Evolutionary conservation across 2,113 vertebrate genomes (phyloP).

Genomic region (Acrocephalus kingi): DNA sequence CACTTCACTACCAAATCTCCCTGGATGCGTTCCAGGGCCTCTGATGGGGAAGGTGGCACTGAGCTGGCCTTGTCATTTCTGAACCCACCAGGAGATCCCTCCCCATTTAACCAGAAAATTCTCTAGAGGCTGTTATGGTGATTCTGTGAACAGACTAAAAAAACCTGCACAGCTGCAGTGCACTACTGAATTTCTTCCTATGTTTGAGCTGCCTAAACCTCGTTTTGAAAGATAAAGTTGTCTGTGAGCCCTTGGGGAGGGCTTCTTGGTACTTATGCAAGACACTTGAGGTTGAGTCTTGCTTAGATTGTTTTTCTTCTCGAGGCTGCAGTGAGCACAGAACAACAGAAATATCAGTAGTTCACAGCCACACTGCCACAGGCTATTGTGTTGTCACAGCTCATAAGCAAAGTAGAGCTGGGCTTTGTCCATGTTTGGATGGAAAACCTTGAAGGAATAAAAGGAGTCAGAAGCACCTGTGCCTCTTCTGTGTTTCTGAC

Average conservation of each 20-base stretch:
- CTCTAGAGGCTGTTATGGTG: not conserved
- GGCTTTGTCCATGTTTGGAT: not conserved
- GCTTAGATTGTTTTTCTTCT: constrained; percentile 17
- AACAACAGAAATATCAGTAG: constrained; percentile 27
- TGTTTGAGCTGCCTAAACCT: not conserved
- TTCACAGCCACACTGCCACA: not conserved
- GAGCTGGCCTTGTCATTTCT: not conserved
- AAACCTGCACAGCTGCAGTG: rapidly evolving
- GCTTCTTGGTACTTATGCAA: not conserved
- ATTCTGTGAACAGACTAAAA: not conserved
- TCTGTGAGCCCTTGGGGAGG: not conserved
- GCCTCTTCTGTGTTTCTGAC: not conserved
- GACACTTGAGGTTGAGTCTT: not conserved
- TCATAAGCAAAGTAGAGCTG: constrained; percentile 22
- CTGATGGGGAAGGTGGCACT: not conserved
- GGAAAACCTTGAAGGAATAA: constrained; percentile 6
- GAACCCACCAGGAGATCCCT: not conserved
- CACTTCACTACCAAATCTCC: not conserved
- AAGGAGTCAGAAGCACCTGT: constrained; percentile 6
- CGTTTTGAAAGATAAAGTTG: not conserved
- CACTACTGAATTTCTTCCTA: not conserved
- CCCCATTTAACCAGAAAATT: not conserved
- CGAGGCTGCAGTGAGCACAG: not conserved
- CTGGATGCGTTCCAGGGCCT: rapidly evolving
- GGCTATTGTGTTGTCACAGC: constrained; percentile 2